phyloP scores from a whole-genome alignment of 2,113 vertebrate genomes.

The Trogon melanurus region DNA sequence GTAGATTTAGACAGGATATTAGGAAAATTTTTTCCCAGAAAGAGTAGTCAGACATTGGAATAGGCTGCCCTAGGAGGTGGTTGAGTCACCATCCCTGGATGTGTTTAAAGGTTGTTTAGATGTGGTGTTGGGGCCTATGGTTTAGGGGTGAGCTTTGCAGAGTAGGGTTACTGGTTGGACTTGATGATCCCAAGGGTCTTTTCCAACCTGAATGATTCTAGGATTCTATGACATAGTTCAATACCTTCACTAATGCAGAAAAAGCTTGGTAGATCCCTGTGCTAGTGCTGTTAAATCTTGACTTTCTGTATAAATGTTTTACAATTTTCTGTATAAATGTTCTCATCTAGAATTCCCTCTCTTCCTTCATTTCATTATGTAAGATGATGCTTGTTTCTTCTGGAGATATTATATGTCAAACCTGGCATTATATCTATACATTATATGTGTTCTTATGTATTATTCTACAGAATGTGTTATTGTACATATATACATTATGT shows the following conservation, averaged over 20 bases:
- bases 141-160: too few relatives aligned
- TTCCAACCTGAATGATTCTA: too few relatives aligned
- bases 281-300: background rate
- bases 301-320: background rate
- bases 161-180: too few relatives aligned
- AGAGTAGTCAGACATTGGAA: too few relatives aligned
- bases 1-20: too few relatives aligned
- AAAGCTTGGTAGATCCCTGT: background rate
- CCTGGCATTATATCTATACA: background rate
- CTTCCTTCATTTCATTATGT: background rate
- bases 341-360: conserved; percentile 27
- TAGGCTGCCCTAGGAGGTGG: too few relatives aligned
- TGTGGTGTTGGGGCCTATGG: too few relatives aligned
- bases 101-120: too few relatives aligned
- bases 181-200: too few relatives aligned
- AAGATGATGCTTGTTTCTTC: conserved; percentile 8
- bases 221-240: background rate
- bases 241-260: background rate
- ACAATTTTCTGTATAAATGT: background rate
- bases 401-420: background rate
- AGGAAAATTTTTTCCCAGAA: too few relatives aligned
- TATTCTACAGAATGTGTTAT: background rate
- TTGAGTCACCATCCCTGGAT: too few relatives aligned
- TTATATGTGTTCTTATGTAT: background rate
- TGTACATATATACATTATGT: background rate